Conservation (phyloP, 2,797 vertebrate genomes). For the Cheirogaleus major region DNA sequence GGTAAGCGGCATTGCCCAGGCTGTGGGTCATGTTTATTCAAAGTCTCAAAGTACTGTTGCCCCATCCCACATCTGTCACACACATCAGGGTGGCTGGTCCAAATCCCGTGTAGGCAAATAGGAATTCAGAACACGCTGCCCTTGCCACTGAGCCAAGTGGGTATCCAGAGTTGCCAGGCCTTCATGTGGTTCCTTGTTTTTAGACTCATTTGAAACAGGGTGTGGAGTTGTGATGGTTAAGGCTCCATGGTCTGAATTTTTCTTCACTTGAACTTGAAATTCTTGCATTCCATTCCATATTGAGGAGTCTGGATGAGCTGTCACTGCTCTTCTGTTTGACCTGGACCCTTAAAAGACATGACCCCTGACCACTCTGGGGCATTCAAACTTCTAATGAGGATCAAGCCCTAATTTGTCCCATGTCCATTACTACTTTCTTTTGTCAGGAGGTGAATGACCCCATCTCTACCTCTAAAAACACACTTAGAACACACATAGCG, state of each 20-base stretch:
- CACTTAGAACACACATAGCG: not conserved
- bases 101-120: slow-evolving; percentile 62
- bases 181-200: not conserved
- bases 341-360: slow-evolving; percentile 50
- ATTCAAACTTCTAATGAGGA: slow-evolving; percentile 62
- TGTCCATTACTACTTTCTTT: slow-evolving; percentile 37
- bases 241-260: slow-evolving; percentile 55
- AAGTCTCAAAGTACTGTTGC: not conserved
- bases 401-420: slow-evolving; percentile 31
- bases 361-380: slow-evolving; percentile 33
- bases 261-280: slow-evolving; percentile 72
- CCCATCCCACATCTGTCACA: slow-evolving; percentile 41
- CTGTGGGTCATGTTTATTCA: not conserved
- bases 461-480: slow-evolving; percentile 16
- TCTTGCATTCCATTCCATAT: not conserved
- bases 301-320: not conserved
- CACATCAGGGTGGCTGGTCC: slow-evolving; percentile 13
- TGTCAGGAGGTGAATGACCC: slow-evolving; percentile 58
- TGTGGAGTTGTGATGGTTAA: slow-evolving; percentile 16
- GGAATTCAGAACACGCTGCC: slow-evolving; percentile 59
- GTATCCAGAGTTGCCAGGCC: not conserved
- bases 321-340: slow-evolving; percentile 48
- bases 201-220: not conserved
- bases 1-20: not conserved
- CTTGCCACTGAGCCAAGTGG: not conserved